Base-by-base conservation (phyloP, 2,888 invertebrate genomes). In the Philaethria dido region DNA sequence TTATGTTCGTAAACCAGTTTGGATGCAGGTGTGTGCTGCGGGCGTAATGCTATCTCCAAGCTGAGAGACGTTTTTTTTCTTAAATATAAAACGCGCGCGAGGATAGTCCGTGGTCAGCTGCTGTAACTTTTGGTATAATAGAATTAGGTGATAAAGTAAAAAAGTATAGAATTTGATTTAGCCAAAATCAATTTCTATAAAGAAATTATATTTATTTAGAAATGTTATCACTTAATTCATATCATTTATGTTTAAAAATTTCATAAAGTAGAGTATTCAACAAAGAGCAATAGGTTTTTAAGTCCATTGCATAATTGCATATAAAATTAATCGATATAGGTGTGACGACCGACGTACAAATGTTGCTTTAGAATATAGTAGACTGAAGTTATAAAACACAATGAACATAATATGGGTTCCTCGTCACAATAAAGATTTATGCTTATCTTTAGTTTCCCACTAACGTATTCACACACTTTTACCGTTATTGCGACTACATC, bases 1-100 rank as follows among this genome's bases (percentile, higher is more conserved):
- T 88, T 88, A 82, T 88, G 88, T 90, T 88, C 82, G 75, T 75
- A 78, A 87, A 90, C 91, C 88, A 85, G 91, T 92, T 88, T 79
- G 68, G 77, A 80, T 86, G 89, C 91, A 92, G 91, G 91, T 91
- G 91, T 86, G 86, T 72, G 72, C 71, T 68, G 71, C 68, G 72
- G 65, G 66, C 69, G 69, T 69, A 69, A 64, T 69, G 72, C 73
- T 76, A 76, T 78, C 78, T 79, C 68, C 66, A 39, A 63, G 64
- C 60, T 50, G 63, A 61, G 62, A 74, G 69, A 64, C 67, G 69
- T 66, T 71, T 69, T 69, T 69, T 55, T 72, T 69, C 67, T 62
- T 47, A 62, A 68, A 63, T 59, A 64, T 44, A 54, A 68, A 47
- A 63, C 61, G 47, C 62, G 62, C 45, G 45, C 66, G 18, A 22